These are phyloP conservation scores for Microtus montanus DNA, from an alignment of 2,113 vertebrate genomes.

Conservation along the genomic window DNA sequence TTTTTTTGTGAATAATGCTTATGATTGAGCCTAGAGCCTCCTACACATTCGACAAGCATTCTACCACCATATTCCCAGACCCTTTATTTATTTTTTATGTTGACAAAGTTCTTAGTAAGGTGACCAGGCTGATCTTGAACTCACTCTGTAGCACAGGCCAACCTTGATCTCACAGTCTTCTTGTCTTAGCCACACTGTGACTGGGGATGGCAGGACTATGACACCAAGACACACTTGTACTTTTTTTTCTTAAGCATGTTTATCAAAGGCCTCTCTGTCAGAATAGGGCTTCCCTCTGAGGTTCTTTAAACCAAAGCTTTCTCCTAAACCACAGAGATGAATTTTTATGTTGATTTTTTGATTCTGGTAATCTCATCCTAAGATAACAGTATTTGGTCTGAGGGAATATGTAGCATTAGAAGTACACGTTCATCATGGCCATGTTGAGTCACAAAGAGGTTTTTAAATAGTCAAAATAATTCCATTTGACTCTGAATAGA, in stretches of 20 bases:
- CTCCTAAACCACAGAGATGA: neutral
- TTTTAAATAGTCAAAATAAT: neutral
- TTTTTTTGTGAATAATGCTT: neutral
- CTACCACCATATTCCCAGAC: neutral
- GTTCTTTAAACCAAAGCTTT: neutral
- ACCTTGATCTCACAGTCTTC: neutral
- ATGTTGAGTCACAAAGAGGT: neutral
- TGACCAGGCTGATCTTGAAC: neutral
- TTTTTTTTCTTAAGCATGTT: neutral
- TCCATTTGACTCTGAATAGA: neutral
- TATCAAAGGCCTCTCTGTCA: neutral
- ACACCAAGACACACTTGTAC: neutral
- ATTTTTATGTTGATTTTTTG: neutral
- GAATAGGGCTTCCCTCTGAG: neutral
- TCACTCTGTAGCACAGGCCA: neutral
- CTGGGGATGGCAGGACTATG: neutral
- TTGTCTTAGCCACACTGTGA: too few species aligned
- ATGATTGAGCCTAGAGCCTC: neutral
- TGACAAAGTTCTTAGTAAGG: neutral
- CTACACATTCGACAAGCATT: neutral
- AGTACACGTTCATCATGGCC: neutral
- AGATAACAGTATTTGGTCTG: neutral
- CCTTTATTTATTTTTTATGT: neutral
- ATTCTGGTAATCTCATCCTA: neutral
- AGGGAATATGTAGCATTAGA: neutral